A percentile compares a stretch with the other conserved stretches of the same genome.
Evolutionary conservation across 2,888 invertebrate genomes (phyloP).

Genomic region (Patella ulyssiponensis): DNA sequence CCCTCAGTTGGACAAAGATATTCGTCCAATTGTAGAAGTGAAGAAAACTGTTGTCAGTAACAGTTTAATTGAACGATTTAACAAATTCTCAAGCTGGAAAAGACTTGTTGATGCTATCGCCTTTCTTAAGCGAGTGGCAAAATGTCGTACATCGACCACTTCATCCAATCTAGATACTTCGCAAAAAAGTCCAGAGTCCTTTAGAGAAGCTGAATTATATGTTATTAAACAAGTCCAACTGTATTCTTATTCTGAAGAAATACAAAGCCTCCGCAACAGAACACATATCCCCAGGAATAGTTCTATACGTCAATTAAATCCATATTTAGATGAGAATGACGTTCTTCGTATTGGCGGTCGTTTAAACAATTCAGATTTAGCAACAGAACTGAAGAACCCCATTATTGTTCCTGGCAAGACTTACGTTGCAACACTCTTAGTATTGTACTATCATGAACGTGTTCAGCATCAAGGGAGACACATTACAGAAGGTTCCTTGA

Average conservation of each 20-base stretch:
- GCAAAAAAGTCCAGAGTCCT: not conserved
- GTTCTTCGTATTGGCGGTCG: conserved; percentile 20
- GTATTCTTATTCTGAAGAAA: not conserved
- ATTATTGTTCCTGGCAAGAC: conserved; percentile 14
- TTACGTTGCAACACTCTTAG: conserved; percentile 30
- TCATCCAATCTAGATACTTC: not conserved
- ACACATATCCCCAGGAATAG: conserved; percentile 6
- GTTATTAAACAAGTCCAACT: not conserved
- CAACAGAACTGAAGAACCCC: not conserved
- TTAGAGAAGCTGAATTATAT: conserved; percentile 83
- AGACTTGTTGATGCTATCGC: conserved; percentile 6
- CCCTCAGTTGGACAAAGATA: not conserved
- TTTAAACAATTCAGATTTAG: not conserved
- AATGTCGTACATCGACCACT: not conserved
- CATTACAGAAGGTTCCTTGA: conserved; percentile 38
- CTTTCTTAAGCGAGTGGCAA: not conserved
- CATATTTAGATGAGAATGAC: conserved; percentile 12
- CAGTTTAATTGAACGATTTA: not conserved
- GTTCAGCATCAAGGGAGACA: conserved; percentile 39
- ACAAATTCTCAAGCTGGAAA: conserved; percentile 9
- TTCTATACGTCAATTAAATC: conserved; percentile 4
- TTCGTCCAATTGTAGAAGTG: not conserved
- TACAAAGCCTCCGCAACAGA: not conserved
- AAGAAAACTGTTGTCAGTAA: not conserved
- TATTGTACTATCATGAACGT: conserved; percentile 32